Base-by-base conservation (phyloP, 1,140 invertebrate species). In the Dolichoris vasculosae region DNA sequence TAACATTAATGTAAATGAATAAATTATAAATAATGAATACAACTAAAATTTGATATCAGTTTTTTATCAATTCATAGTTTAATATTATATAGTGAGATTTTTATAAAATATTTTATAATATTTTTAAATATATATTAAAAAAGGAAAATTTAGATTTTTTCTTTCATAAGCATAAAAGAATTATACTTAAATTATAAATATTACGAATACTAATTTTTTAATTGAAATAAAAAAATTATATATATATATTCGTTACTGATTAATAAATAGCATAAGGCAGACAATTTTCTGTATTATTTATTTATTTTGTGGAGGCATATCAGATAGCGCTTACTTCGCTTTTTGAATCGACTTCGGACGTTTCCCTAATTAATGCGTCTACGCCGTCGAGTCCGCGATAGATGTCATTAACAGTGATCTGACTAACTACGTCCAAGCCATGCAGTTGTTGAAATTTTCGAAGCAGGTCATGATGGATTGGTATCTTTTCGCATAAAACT, bases 401-500 rank as follows among this genome's bases (percentile, higher is more conserved):
- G 9, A 91, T 82, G 83, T 90, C 86, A 40, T 91, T 87, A 7
- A 92, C 87, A 13, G 89, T 92, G 38, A 91, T 88, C 0, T 86
- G 82, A 59, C 89, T 90, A 43, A 91, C 80, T 0, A 91, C 83
- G 8, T 79, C 85, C 0, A 86, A 64, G 2, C 90, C 90, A 48
- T 90, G 86, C 20, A 89, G 77, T 23, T 85, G 87, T 35, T 89
- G 89, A 75, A 92, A 89, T 75, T 90, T 90, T 43, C 90, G 83
- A 13, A 92, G 32, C 0, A 90, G 87, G 71, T 92, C 91, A 30
- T 92, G 88, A 35, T 92, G 89, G 6, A 91, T 7, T 0, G 90
- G 90, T 35, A 92, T 91, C 46, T 92, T 92, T 59, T 92, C 91
- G 63, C 88, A 87, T 0, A 91, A 80, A 15, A 89, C 91, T 77